Evolutionary conservation across 2,888 invertebrate species (phyloP).

Genomic region (Ophonus ardosiacus): DNA sequence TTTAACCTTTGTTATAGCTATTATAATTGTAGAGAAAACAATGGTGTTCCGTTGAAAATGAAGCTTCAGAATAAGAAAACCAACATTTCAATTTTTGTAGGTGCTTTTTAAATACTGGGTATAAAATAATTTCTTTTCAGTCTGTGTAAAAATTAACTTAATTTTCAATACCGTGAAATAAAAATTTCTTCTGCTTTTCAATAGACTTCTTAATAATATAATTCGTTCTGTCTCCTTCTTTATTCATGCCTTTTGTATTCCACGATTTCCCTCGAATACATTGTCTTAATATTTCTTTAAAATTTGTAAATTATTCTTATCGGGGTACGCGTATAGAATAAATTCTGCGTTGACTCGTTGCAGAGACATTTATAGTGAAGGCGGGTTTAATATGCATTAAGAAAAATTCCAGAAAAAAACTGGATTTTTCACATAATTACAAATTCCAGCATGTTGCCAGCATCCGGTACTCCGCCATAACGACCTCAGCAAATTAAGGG

Average conservation of each 20-base stretch:
- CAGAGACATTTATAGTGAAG: conserved; percentile 46
- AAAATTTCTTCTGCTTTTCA: neutral
- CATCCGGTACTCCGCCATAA: conserved; percentile 31
- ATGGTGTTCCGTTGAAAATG: too few species aligned
- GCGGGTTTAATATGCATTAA: conserved; percentile 55
- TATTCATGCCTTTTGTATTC: neutral
- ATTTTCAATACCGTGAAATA: too few species aligned
- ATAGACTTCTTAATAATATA: neutral
- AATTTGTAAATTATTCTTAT: conserved; percentile 50
- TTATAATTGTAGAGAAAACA: too few species aligned
- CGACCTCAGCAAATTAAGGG: conserved; percentile 56
- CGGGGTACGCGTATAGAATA: conserved; percentile 32
- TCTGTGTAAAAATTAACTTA: too few species aligned
- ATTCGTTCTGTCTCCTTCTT: neutral
- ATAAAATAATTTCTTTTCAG: too few species aligned
- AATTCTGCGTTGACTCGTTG: conserved; percentile 25
- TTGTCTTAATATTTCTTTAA: conserved; percentile 46
- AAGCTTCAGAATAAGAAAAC: too few species aligned
- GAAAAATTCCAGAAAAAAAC: conserved; percentile 44
- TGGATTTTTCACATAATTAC: conserved; percentile 54
- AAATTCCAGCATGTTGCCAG: conserved; percentile 55
- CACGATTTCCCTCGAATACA: neutral
- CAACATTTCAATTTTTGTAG: too few species aligned
- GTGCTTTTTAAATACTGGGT: too few species aligned
- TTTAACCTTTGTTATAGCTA: too few species aligned